Percentiles rank a stretch among this genome's conserved stretches.
Evolutionary conservation across 2,888 invertebrate species (phyloP).

Genomic region (Parnassius smintheus): DNA sequence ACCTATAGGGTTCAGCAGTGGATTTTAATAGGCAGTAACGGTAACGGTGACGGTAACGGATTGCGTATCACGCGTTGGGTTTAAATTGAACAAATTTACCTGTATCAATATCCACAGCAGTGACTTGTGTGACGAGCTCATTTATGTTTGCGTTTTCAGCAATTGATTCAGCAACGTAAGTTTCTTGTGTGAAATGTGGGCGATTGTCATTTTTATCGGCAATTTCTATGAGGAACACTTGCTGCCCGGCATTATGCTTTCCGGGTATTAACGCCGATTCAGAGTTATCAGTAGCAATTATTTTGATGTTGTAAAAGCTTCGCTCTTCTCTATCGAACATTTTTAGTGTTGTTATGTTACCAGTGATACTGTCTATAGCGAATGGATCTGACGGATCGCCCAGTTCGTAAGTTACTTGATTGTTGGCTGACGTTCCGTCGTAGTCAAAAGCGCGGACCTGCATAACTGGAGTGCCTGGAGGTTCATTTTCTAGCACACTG

Average conservation of each 20-base stretch:
- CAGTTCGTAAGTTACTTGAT: slow-evolving; percentile 90
- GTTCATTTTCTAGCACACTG: slow-evolving; percentile 92
- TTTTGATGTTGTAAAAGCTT: slow-evolving; percentile 93
- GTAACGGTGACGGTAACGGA: too few species aligned
- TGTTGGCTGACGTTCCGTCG: slow-evolving; percentile 91
- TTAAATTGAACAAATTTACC: slow-evolving; percentile 54
- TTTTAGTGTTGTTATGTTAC: slow-evolving; percentile 91
- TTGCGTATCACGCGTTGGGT: not conserved
- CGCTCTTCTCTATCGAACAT: slow-evolving; percentile 93
- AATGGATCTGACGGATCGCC: slow-evolving; percentile 87
- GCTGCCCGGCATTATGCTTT: slow-evolving; percentile 88
- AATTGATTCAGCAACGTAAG: slow-evolving; percentile 87
- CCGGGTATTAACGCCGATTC: slow-evolving; percentile 86
- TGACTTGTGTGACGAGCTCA: slow-evolving; percentile 91
- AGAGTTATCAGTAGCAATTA: slow-evolving; percentile 94
- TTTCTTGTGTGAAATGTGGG: slow-evolving; percentile 90
- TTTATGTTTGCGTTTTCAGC: slow-evolving; percentile 92
- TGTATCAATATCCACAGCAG: slow-evolving; percentile 93
- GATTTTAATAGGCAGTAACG: too few species aligned
- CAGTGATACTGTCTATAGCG: slow-evolving; percentile 90
- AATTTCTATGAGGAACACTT: slow-evolving; percentile 93
- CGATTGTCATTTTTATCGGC: slow-evolving; percentile 98
- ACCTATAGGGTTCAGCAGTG: too few species aligned
- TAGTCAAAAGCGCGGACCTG: slow-evolving; percentile 92
- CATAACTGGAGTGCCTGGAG: slow-evolving; percentile 91